A percentile compares a stretch with the other conserved stretches of the same genome.
phyloP scores from a whole-genome alignment of 2,888 invertebrate species.

The Seladonia tumulorum region DNA sequence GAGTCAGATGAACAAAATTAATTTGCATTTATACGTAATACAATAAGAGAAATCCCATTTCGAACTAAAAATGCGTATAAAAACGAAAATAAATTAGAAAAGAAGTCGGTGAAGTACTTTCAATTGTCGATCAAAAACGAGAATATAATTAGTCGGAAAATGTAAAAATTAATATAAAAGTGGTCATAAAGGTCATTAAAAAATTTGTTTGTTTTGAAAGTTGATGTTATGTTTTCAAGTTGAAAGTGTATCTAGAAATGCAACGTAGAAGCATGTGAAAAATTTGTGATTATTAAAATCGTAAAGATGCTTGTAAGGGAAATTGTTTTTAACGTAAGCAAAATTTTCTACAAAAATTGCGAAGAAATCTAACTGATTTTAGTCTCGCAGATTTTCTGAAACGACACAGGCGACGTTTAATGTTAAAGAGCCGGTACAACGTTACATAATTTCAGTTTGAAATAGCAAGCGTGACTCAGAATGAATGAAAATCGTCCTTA shows the following conservation, averaged over 20 bases:
- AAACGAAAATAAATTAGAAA: too few relatives aligned
- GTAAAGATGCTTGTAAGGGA: not conserved
- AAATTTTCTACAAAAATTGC: not conserved
- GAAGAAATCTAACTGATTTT: not conserved
- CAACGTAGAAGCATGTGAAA: not conserved
- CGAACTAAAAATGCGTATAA: not conserved
- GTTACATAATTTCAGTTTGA: not conserved
- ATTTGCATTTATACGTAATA: too few relatives aligned
- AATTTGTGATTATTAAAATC: not conserved
- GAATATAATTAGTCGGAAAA: too few relatives aligned
- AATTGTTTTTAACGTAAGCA: not conserved
- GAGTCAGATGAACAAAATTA: not conserved
- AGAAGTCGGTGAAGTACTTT: too few relatives aligned
- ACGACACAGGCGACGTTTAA: not conserved
- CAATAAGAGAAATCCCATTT: not conserved
- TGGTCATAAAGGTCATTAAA: not conserved
- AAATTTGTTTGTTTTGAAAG: too few relatives aligned
- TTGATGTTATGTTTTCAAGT: too few relatives aligned
- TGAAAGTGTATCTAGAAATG: not conserved
- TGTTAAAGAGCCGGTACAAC: not conserved
- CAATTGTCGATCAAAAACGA: too few relatives aligned
- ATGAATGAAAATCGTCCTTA: constrained; percentile 15
- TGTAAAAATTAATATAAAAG: too few relatives aligned
- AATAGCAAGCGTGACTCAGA: not conserved
- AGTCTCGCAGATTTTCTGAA: not conserved